Base-by-base conservation (phyloP, 23 tunicate genomes). In the Corella eumyota region DNA sequence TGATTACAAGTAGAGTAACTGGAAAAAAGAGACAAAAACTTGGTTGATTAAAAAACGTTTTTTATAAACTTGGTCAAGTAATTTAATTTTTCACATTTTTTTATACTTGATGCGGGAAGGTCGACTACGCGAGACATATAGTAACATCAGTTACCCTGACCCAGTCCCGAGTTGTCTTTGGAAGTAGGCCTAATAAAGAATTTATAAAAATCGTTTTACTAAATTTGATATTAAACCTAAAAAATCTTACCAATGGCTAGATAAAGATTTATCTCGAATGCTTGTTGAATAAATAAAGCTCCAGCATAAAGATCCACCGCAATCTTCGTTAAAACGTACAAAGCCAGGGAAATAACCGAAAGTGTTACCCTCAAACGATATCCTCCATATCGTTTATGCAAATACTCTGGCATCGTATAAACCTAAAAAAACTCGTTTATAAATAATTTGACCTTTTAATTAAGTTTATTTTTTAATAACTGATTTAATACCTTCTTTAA, bases 281-380 rank as follows among this genome's bases (percentile, higher is more conserved):
- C 96, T 49, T 82, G 63, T 50, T 86, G 85, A 15, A 86, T 86
- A 50, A 86, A 86, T 1, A 86, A 38, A 0, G 96, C 85, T 4
- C 96, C 96, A 38, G 96, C 78, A 45, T 78, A 86, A 0, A 86
- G 47, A 60, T 86, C 84, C 22, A 86, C 96, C 7, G 96, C 84
- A 13, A 86, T 86, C 61, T 86, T 86, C n/a, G 96, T 86, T 1
- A 86, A 61, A n/a, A 86, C 96, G 57, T 86, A 86, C 36, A 86
- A 45, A 13, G 83, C 66, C 59, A 86, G 58, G 15, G 96, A 77
- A 32, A 86, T 86, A 7, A 86, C 74, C 15, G 96, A 78, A 30
- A 86, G 58, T 6, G 84, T 65, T 19, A 86, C 50, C 30, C 85
- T 69, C 53, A 86, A 33, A 5, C 96, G 62, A 37, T 31, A 30